These are phyloP conservation scores for Jordanella pulchra DNA, from an alignment of 2,797 vertebrate species.

Conservation along the genomic window DNA sequence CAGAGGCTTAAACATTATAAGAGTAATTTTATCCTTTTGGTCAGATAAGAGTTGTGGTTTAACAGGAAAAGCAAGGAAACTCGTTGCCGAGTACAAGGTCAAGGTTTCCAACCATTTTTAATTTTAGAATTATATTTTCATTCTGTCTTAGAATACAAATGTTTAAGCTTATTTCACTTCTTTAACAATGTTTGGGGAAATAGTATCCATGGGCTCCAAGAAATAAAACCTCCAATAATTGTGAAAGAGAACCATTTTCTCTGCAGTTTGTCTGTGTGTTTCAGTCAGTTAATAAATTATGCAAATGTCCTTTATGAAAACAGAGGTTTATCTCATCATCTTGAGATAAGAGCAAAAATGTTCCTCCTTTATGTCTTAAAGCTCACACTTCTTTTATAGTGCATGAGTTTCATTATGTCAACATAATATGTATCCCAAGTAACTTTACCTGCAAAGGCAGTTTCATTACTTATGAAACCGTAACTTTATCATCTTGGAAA, in stretches of 20 bases:
- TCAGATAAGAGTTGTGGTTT: slow-evolving; percentile 30
- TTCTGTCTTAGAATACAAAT: neutral
- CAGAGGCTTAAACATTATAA: slow-evolving; percentile 28
- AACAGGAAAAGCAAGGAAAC: slow-evolving; percentile 32
- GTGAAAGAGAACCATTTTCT: neutral
- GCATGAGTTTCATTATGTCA: neutral
- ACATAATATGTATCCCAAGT: neutral
- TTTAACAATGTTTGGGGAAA: neutral
- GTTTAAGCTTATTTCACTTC: neutral
- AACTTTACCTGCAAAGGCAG: neutral
- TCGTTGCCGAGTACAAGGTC: slow-evolving; percentile 21
- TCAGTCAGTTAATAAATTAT: neutral
- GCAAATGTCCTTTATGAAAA: neutral
- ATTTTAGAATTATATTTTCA: neutral
- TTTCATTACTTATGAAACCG: neutral
- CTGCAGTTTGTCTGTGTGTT: no score
- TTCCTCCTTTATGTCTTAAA: neutral
- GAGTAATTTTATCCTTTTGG: slow-evolving; percentile 27
- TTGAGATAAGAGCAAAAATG: neutral
- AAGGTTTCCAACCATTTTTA: neutral
- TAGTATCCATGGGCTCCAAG: neutral
- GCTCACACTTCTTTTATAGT: neutral
- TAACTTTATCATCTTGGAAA: neutral
- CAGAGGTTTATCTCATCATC: neutral
- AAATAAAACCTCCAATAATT: neutral